Conservation (phyloP, 2,113 vertebrate genomes). For the Saguinus imperator region DNA sequence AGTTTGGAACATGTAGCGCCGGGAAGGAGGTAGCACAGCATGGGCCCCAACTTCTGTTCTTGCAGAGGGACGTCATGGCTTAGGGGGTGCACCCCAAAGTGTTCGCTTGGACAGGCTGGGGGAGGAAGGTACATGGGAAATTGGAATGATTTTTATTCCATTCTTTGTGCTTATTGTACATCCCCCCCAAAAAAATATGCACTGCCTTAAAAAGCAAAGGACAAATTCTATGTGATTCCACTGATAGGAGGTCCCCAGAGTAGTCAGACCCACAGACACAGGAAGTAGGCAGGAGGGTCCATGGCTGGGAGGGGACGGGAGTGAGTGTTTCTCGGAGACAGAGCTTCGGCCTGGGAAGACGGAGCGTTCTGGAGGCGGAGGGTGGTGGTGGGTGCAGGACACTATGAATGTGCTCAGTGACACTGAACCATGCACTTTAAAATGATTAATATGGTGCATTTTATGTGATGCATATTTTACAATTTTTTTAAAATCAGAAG, state of each 20-base stretch:
- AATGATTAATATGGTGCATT: accelerated
- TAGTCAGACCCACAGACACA: background rate
- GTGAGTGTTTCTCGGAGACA: background rate
- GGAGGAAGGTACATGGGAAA: background rate
- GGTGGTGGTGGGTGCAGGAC: background rate
- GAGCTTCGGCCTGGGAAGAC: background rate
- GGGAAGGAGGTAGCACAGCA: background rate
- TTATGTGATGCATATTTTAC: too few species aligned
- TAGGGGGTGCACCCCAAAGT: background rate
- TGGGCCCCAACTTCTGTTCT: accelerated
- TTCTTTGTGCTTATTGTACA: background rate
- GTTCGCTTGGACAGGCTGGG: accelerated
- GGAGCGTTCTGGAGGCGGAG: background rate
- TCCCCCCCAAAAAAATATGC: accelerated
- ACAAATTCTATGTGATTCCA: too few species aligned
- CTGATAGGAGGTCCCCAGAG: background rate
- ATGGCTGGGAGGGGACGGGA: background rate
- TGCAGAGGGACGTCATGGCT: background rate
- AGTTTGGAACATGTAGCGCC: background rate
- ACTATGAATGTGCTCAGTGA: accelerated
- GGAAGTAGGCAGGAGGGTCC: background rate
- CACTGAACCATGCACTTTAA: accelerated
- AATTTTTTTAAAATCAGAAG: background rate
- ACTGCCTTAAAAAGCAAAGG: background rate
- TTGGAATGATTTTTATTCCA: accelerated